Conservation (phyloP, 2,888 invertebrate genomes). For the Cylloceria caligata region DNA sequence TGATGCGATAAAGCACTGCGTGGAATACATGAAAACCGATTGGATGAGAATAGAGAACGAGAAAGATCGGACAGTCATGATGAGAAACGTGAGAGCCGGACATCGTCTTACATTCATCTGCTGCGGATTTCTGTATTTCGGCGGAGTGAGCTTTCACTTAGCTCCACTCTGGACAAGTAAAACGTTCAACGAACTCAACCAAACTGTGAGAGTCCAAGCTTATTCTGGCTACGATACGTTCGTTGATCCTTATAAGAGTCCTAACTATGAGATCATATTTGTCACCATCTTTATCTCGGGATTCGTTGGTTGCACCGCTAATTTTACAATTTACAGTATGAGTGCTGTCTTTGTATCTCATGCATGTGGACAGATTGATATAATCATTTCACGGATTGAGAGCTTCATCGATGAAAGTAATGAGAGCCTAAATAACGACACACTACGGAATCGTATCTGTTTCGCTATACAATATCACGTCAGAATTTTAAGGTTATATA, state of each 20-base stretch:
- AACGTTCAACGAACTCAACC: constrained; percentile 62
- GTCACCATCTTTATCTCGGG: too few species aligned
- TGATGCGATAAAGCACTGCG: constrained; percentile 46
- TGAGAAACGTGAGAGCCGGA: constrained; percentile 35
- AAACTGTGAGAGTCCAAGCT: constrained; percentile 71
- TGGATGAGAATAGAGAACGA: constrained; percentile 62
- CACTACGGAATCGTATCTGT: constrained; percentile 43
- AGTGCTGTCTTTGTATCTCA: constrained; percentile 72
- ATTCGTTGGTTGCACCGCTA: constrained; percentile 59
- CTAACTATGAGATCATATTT: constrained; percentile 71
- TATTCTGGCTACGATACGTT: constrained; percentile 75
- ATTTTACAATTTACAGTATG: too few species aligned
- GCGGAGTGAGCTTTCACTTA: constrained; percentile 66
- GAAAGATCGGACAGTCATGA: constrained; percentile 66
- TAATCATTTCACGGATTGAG: constrained; percentile 67
- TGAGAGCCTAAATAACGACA: neutral
- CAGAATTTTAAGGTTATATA: constrained; percentile 67
- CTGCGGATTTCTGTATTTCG: constrained; percentile 74
- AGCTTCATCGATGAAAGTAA: constrained; percentile 38
- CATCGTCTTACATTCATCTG: constrained; percentile 69
- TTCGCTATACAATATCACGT: constrained; percentile 67
- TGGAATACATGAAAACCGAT: constrained; percentile 60
- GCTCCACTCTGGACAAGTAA: constrained; percentile 49
- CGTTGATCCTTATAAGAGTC: constrained; percentile 65
- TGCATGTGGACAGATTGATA: constrained; percentile 72